Base-by-base conservation (phyloP, 1,140 invertebrate genomes). In the Drosophila subpulchrella region DNA sequence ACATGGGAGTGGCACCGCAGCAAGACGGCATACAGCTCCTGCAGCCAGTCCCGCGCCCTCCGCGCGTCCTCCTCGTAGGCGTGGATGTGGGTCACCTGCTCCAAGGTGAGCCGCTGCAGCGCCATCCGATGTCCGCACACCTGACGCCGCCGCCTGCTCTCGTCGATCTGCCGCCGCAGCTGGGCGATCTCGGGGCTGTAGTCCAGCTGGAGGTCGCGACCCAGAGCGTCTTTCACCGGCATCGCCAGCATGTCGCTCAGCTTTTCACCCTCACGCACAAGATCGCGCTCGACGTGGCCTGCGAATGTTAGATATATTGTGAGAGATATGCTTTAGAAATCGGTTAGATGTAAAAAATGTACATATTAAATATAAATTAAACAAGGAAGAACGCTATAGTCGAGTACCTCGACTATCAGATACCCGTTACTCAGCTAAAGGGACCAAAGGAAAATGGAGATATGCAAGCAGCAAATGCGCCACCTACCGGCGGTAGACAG, bases 141-240 rank as follows among this genome's bases (percentile, higher is more conserved):
- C 90, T 95, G 95, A 67, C 94, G 94, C 56, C 95, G 85, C 7
- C 94, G 94, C 41, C 93, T 94, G 6, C 95, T 95, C 56, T 95
- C 93, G 82, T 94, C 95, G 70, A 97, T 91, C 65, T 96, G 94
- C 74, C 96, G 95, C 58, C 94, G 93, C 41, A 97, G 94, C 81
- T 96, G 95, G 34, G 94, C 93, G 24, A 96, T 96, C 75, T 96
- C 96, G 78, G 94, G 93, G 30, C 94, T 94, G 71, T 96, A 96
- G 93, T 97, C 95, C 7, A 96, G 94, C 13, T 93, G 93, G 78
- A 97, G 94, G 90, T 96, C 96, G 68, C 95, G 93, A 20, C 96
- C 95, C 56, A 96, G 93, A 0, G 96, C 95, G 92, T 97, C 96
- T 92, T 97, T 97, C 44, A 97, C 94, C 10, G 96, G 96, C 93